Conservation (phyloP, 1,140 invertebrate genomes). For the Drosophila jambulina region DNA sequence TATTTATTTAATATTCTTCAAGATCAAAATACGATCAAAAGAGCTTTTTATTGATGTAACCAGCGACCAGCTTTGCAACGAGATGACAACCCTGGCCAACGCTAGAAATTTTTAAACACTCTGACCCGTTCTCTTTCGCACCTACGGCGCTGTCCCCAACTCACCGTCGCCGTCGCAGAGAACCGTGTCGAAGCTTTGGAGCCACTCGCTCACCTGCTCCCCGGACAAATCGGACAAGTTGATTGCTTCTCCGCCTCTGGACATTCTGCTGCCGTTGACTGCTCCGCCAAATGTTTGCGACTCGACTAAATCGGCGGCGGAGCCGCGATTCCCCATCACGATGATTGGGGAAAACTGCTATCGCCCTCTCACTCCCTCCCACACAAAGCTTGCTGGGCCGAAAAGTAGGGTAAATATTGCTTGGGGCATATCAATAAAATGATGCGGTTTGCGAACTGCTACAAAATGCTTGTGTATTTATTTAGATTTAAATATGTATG, state of each 20-base stretch:
- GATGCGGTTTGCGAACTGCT: constrained; percentile 21
- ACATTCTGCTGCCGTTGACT: constrained; percentile 52
- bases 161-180: constrained; percentile 94
- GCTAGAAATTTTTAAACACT: constrained; percentile 14
- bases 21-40: constrained; percentile 1
- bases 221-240: constrained; percentile 76
- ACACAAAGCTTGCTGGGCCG: constrained; percentile 9
- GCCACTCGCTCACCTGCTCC: constrained; percentile 87
- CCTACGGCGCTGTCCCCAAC: constrained; percentile 42
- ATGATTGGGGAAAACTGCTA: constrained; percentile 38
- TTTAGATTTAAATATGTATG: constrained; percentile 34
- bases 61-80: neutral
- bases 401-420: neutral
- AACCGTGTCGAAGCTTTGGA: constrained; percentile 91
- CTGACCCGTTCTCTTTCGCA: neutral
- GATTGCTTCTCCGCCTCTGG: constrained; percentile 41
- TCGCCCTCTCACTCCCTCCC: constrained; percentile 23
- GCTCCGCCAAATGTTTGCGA: constrained; percentile 41
- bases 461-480: constrained; percentile 63
- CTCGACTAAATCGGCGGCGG: constrained; percentile 42
- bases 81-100: constrained; percentile 19
- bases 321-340: constrained; percentile 24
- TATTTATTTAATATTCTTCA: neutral
- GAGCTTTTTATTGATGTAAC: constrained; percentile 21
- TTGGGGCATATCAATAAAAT: constrained; percentile 30